Percentiles rank a stretch among this genome's conserved stretches.
Evolutionary conservation across 35 echinoderm and acorn worm genomes (phyloP).

Genomic region (Patiria miniata): DNA sequence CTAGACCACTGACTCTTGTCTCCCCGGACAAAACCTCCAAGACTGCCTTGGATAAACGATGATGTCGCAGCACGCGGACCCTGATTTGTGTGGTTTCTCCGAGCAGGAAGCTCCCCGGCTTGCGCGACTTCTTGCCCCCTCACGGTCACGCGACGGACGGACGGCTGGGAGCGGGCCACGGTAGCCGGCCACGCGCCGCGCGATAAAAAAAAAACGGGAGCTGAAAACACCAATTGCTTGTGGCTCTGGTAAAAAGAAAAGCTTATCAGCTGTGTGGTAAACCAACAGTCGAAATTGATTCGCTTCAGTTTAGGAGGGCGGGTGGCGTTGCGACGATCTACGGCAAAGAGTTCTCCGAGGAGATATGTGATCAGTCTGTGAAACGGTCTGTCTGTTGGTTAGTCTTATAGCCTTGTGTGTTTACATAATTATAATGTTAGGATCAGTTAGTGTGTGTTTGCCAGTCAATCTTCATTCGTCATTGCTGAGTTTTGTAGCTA

Average conservation of each 20-base stretch:
- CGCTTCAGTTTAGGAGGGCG: background rate
- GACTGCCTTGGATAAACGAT: slow-evolving; percentile 13
- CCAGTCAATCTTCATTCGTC: too few relatives aligned
- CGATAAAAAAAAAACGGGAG: background rate
- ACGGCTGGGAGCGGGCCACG: background rate
- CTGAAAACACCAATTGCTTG: background rate
- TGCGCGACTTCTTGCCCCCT: background rate
- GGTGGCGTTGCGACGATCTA: background rate
- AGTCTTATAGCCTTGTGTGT: too few relatives aligned
- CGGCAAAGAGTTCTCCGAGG: too few relatives aligned
- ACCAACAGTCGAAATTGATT: slow-evolving; percentile 22
- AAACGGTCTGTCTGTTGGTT: too few relatives aligned
- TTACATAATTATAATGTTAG: too few relatives aligned
- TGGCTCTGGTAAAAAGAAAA: background rate
- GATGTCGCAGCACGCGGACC: background rate
- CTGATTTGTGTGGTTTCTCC: background rate
- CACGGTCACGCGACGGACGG: background rate
- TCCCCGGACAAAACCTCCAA: background rate
- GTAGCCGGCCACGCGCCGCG: slow-evolving; percentile 11
- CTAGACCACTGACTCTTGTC: slow-evolving; percentile 14
- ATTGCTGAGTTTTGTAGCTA: too few relatives aligned
- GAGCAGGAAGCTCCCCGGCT: background rate
- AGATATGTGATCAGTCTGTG: too few relatives aligned
- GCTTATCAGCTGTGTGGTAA: background rate
- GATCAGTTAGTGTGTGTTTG: too few relatives aligned